A percentile compares a stretch with the other conserved stretches of the same genome.
phyloP scores from a whole-genome alignment of 2,113 vertebrate species.

The Rhagologus leucostigma region DNA sequence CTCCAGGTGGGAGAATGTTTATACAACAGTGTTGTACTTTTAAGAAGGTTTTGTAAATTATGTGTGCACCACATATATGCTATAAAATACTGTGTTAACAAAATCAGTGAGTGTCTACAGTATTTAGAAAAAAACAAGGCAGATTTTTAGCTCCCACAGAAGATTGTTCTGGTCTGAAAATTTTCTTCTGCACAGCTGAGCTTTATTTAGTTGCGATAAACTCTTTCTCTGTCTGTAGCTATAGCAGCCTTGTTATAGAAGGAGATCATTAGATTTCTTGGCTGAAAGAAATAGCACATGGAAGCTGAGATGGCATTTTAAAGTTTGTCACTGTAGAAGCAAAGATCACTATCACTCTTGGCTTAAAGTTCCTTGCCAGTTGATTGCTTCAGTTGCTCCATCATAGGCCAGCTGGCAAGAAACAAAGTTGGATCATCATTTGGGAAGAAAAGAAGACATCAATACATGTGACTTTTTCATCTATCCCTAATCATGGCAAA shows the following conservation, averaged over 20 bases:
- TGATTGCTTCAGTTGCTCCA: neutral
- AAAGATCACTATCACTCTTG: neutral
- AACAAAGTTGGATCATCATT: neutral
- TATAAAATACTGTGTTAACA: neutral
- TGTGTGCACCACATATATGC: neutral
- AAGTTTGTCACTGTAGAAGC: neutral
- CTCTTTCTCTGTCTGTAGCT: neutral
- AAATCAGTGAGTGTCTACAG: neutral
- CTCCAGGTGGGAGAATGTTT: neutral
- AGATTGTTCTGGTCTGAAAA: neutral
- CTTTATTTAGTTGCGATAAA: neutral
- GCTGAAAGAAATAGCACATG: neutral
- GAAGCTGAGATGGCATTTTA: slow-evolving; percentile 9
- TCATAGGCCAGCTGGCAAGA: neutral
- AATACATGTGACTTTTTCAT: neutral
- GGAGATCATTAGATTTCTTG: neutral
- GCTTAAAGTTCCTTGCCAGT: neutral
- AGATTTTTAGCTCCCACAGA: neutral
- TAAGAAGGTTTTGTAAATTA: neutral
- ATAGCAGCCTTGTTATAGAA: neutral
- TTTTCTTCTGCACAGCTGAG: neutral
- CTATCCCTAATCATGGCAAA: neutral
- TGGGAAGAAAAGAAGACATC: neutral
- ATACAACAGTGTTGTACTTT: neutral
- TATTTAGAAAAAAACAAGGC: neutral